These are phyloP conservation scores for Cyclophora albipunctata DNA, from an alignment of 2,888 invertebrate species.

Conservation along the genomic window DNA sequence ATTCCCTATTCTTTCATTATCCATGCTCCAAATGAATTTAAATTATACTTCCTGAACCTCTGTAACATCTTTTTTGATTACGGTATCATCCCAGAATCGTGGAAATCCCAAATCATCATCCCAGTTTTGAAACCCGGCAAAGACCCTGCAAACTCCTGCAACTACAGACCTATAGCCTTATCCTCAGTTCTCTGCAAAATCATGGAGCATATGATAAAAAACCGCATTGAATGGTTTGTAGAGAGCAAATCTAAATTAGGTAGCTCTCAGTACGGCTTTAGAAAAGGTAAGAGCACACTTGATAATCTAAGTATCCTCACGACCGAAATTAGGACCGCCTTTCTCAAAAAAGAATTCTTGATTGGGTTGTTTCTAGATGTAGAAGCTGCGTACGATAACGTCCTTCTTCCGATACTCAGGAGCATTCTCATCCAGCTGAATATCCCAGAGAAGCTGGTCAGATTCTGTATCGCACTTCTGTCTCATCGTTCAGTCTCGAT, in stretches of 20 bases:
- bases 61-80: neutral
- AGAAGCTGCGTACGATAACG: conserved; percentile 15
- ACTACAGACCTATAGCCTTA: conserved; percentile 19
- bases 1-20: conserved; percentile 6
- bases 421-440: conserved; percentile 10
- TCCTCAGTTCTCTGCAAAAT: conserved; percentile 17
- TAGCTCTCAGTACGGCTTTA: conserved; percentile 15
- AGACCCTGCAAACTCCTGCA: conserved; percentile 6
- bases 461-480: neutral
- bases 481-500: neutral
- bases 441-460: conserved; percentile 11
- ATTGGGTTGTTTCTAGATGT: conserved; percentile 15
- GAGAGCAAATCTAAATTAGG: neutral
- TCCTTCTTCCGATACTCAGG: conserved; percentile 17
- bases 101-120: conserved; percentile 21
- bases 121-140: conserved; percentile 23
- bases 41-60: no score
- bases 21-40: no score
- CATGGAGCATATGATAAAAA: conserved; percentile 15
- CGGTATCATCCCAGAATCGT: conserved; percentile 7
- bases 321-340: conserved; percentile 16
- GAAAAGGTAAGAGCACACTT: conserved; percentile 21
- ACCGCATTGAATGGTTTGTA: conserved; percentile 1
- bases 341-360: conserved; percentile 7
- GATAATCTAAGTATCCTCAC: conserved; percentile 22